A percentile compares a stretch with the other conserved stretches of the same genome.
Evolutionary conservation across 2,888 invertebrate species (phyloP).

Genomic region (Baronia brevicornis): DNA sequence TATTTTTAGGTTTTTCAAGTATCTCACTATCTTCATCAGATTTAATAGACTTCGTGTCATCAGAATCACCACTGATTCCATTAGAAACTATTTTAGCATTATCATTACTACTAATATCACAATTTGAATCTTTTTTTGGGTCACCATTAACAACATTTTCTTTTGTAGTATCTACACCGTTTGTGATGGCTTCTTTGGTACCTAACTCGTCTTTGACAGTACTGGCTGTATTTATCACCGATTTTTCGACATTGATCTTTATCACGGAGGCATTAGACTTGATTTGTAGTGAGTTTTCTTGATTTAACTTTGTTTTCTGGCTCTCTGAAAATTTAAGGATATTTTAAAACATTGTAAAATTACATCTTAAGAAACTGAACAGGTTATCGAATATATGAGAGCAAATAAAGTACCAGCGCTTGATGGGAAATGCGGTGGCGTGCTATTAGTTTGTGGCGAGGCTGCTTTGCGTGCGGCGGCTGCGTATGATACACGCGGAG

Average conservation of each 20-base stretch:
- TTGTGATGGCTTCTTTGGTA: constrained; percentile 68
- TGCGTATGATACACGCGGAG: constrained; percentile 36
- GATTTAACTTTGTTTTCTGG: constrained; percentile 45
- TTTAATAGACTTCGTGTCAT: constrained; percentile 56
- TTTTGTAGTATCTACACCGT: constrained; percentile 50
- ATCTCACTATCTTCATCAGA: constrained; percentile 46
- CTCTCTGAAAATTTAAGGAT: constrained; percentile 40
- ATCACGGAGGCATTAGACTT: constrained; percentile 37
- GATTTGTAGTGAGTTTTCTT: constrained; percentile 45
- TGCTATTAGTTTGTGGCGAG: constrained; percentile 51
- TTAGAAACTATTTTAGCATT: constrained; percentile 69
- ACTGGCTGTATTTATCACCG: constrained; percentile 40
- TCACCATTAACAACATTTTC: constrained; percentile 57
- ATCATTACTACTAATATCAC: constrained; percentile 74
- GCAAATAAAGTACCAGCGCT: constrained; percentile 42
- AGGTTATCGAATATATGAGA: constrained; percentile 9
- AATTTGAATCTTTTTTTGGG: constrained; percentile 61
- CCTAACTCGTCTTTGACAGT: constrained; percentile 46
- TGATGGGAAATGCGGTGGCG: constrained; percentile 48
- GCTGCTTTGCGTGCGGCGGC: constrained; percentile 42
- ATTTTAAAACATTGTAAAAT: neutral
- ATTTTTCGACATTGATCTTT: constrained; percentile 53
- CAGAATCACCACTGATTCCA: constrained; percentile 61
- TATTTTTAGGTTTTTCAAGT: constrained; percentile 29
- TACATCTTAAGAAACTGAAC: constrained; percentile 2